Conservation (phyloP, 2,797 vertebrate species). For the Galaxias olidus region DNA sequence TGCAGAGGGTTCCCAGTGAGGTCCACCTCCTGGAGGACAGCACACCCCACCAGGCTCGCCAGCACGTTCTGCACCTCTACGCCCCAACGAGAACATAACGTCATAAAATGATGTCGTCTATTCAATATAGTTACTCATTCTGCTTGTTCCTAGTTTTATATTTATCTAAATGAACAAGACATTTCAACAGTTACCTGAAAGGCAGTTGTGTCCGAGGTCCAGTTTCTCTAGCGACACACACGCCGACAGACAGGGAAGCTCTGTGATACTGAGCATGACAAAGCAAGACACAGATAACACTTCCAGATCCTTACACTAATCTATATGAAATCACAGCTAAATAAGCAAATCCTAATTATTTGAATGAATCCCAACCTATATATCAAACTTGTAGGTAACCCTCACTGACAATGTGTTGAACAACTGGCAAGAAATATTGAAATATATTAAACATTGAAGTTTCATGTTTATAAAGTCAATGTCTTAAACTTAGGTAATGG, state of each 20-base stretch:
- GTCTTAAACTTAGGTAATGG: too few species aligned
- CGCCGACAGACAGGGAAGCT: slow-evolving; percentile 79
- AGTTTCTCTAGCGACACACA: slow-evolving; percentile 82
- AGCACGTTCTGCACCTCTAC: slow-evolving; percentile 78
- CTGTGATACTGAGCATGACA: slow-evolving; percentile 75
- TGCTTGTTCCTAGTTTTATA: neutral
- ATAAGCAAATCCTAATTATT: too few species aligned
- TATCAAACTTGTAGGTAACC: too few species aligned
- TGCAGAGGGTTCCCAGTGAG: slow-evolving; percentile 86
- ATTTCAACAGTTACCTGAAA: slow-evolving; percentile 79
- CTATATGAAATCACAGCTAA: too few species aligned
- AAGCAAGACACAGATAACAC: neutral
- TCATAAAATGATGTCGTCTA: too few species aligned
- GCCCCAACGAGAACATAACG: slow-evolving; percentile 12
- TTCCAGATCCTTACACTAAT: neutral
- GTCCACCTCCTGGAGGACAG: slow-evolving; percentile 73
- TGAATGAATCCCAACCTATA: too few species aligned
- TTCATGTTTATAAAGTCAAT: too few species aligned
- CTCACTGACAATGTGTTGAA: too few species aligned
- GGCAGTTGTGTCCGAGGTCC: slow-evolving; percentile 86
- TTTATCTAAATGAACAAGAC: neutral
- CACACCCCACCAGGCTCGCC: slow-evolving; percentile 76
- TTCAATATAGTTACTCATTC: too few species aligned
- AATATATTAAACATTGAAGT: too few species aligned
- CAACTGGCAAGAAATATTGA: too few species aligned